These are phyloP conservation scores for Cheumatopsyche charites DNA, from an alignment of 1,140 invertebrate species.

Conservation along the genomic window DNA sequence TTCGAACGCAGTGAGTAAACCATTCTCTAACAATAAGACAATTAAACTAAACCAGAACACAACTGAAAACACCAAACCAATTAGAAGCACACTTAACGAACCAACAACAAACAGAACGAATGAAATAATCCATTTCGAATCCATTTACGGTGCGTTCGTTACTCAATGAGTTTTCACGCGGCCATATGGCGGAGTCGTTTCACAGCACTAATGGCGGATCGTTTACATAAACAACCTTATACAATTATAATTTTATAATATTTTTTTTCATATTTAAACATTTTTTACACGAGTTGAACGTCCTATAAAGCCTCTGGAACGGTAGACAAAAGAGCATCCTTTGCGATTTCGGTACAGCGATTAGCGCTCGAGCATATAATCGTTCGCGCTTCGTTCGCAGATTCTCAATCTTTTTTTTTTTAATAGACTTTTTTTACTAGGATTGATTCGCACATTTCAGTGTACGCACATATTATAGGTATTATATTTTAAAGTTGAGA, in stretches of 20 bases:
- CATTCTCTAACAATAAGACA: neutral
- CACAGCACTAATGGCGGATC: neutral
- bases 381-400: neutral
- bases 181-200: neutral
- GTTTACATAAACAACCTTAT: neutral
- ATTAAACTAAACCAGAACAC: no score
- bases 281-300: neutral
- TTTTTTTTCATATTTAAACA: neutral
- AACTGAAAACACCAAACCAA: constrained; percentile 5
- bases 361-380: constrained; percentile 32
- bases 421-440: no score
- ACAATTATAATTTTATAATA: neutral
- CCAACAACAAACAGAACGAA: neutral
- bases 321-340: constrained; percentile 11
- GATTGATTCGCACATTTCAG: no score
- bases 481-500: no score
- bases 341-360: constrained; percentile 18
- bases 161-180: neutral
- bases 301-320: neutral
- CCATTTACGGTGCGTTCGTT: neutral
- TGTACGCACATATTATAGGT: no score
- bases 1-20: constrained; percentile 50
- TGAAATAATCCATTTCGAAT: neutral
- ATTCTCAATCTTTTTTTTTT: constrained; percentile 12
- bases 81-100: neutral